Conservation (phyloP, 2,113 vertebrate species). For the Amphiprion ocellaris region DNA sequence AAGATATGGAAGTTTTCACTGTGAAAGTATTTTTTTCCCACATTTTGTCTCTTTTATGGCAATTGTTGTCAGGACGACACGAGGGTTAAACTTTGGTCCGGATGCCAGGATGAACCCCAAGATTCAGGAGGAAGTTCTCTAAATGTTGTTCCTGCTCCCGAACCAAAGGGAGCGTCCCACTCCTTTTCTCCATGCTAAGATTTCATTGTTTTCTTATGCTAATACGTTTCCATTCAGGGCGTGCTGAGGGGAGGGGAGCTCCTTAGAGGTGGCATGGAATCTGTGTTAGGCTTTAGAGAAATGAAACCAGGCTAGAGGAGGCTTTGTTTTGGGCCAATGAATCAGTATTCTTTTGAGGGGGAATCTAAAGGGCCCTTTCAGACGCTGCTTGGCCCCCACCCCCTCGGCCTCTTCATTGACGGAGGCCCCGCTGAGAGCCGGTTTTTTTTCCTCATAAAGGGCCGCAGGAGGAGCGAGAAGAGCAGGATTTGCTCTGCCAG, state of each 20-base stretch:
- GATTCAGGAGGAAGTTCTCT: slow-evolving; percentile 75
- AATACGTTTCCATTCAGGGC: slow-evolving; percentile 76
- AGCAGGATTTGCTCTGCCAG: slow-evolving; percentile 73
- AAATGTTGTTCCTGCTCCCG: slow-evolving; percentile 52
- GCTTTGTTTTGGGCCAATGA: slow-evolving; percentile 84
- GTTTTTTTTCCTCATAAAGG: slow-evolving; percentile 78
- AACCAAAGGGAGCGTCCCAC: slow-evolving; percentile 69
- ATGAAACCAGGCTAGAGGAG: slow-evolving; percentile 78
- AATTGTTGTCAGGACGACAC: too few relatives aligned
- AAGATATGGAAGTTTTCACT: too few relatives aligned
- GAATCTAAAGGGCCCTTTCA: slow-evolving; percentile 71
- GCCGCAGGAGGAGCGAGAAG: slow-evolving; percentile 68
- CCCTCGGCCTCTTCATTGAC: slow-evolving; percentile 52
- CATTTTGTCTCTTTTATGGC: too few relatives aligned
- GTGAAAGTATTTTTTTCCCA: too few relatives aligned
- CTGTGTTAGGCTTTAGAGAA: slow-evolving; percentile 78
- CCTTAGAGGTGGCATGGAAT: slow-evolving; percentile 73
- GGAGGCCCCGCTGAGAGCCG: slow-evolving; percentile 79
- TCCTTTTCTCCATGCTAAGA: slow-evolving; percentile 64
- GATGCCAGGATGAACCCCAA: slow-evolving; percentile 60
- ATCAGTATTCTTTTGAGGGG: slow-evolving; percentile 80
- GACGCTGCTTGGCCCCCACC: slow-evolving; percentile 43
- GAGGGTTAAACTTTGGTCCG: slow-evolving; percentile 4
- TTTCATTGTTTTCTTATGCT: slow-evolving; percentile 79
- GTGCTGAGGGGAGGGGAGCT: slow-evolving; percentile 20